phyloP scores from a whole-genome alignment of 2,797 vertebrate species.

The Varecia variegata region DNA sequence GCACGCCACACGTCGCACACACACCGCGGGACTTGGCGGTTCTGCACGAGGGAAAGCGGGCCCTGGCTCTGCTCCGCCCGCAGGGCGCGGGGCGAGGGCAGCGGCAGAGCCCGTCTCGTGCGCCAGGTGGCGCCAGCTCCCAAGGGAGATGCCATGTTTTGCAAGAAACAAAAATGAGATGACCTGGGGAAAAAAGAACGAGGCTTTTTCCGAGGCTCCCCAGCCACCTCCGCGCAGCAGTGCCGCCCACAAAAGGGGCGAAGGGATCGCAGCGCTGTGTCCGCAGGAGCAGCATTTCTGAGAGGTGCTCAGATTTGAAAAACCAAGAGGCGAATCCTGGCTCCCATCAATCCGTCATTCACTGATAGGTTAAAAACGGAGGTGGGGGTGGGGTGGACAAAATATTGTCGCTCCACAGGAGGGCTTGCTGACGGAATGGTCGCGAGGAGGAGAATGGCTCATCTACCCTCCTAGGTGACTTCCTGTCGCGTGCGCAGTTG shows the following conservation, averaged over 20 bases:
- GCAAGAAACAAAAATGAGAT: accelerated
- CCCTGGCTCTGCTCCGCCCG: accelerated
- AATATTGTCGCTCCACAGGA: accelerated
- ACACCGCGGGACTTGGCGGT: too few species aligned
- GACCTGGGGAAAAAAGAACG: accelerated
- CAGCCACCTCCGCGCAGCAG: not conserved
- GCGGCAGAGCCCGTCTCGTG: accelerated
- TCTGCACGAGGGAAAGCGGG: accelerated
- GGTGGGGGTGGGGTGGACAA: accelerated
- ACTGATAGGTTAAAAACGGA: not conserved
- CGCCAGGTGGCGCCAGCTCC: conserved; percentile 61
- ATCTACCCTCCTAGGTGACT: accelerated
- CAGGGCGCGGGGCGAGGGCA: accelerated
- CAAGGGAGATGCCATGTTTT: not conserved
- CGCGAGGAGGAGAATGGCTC: accelerated
- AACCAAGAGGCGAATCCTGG: not conserved
- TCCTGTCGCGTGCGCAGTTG: not conserved
- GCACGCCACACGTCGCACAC: not conserved
- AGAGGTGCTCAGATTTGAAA: not conserved
- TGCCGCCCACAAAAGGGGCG: accelerated
- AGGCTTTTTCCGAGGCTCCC: not conserved
- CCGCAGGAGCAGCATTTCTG: not conserved
- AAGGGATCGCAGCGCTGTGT: not conserved
- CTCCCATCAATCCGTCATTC: not conserved
- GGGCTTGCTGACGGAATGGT: accelerated